phyloP scores from a whole-genome alignment of 2,888 invertebrate species.

The Pyralis farinalis region DNA sequence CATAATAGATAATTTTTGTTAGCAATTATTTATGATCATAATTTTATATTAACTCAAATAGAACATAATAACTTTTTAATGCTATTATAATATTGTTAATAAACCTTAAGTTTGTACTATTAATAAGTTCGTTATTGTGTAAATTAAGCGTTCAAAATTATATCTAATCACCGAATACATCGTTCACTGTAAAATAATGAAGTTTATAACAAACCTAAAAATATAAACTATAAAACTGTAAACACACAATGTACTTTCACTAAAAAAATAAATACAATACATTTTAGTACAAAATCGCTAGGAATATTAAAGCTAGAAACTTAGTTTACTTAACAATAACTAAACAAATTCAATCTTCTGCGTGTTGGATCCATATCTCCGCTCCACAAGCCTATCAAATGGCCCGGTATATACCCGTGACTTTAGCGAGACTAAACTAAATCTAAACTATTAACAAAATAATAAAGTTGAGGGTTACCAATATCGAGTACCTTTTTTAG shows the following conservation, averaged over 20 bases:
- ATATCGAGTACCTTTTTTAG: no score
- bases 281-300: constrained; percentile 9
- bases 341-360: no score
- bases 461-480: background rate
- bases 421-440: no score
- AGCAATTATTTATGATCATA: no score
- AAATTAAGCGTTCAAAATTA: background rate
- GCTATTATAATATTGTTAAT: no score
- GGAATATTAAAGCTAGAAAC: constrained; percentile 16
- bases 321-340: constrained; percentile 3
- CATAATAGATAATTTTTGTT: no score
- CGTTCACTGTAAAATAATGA: background rate
- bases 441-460: constrained; percentile 3
- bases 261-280: constrained; percentile 11
- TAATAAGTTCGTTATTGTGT: no score
- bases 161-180: background rate
- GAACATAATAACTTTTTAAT: no score
- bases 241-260: constrained; percentile 5
- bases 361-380: no score
- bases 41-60: constrained; percentile 7
- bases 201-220: background rate
- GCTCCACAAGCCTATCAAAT: no score
- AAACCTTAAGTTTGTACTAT: no score
- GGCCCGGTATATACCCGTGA: no score
- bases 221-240: constrained; percentile 4